Base-by-base conservation (phyloP, 1,140 invertebrate genomes). In the Protaetia brevitarsis region DNA sequence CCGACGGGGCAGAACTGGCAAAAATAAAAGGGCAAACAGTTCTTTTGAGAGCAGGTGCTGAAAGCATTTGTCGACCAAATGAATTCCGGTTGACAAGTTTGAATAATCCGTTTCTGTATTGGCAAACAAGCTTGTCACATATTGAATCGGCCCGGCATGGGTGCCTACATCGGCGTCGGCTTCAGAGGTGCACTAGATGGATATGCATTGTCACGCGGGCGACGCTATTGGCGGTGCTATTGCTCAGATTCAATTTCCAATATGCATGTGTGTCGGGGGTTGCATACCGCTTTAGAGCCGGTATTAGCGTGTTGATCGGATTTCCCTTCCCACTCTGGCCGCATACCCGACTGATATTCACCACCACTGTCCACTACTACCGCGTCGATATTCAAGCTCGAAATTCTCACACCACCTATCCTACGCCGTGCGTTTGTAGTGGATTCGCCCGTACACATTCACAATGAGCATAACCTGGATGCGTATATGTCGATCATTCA, bases 191-290 rank as follows among this genome's bases (percentile, higher is more conserved):
- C 62, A 67, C 67, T 60, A 29, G 66, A 68, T 73, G 69, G 69
- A 71, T 73, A 73, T 74, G 71, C 71, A 72, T 71, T 72, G 72
- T 73, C 72, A 73, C 69, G 45, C 60, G 59, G 58, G 71, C 68
- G 73, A 69, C 62, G 72, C 71, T 70, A 74, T 73, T 73, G 56
- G 73, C 67, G 58, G 66, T 63, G 71, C 65, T 68, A 73, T 74
- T 74, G 74, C 71, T 71, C 70, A 72, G 72, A 74, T 75, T 75
- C 74, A 74, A 75, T 75, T 75, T 75, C 72, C 74, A 74, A 75
- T 75, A 75, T 75, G 74, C 72, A 73, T 72, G 56, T 45, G 41
- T 21, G 28, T 70, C 68, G 68, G 67, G 66, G 68, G 64, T 63
- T 63, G 65, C 66, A 65, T 60, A 67, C 63, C 59, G 69, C 58